Conservation (phyloP, 2,888 invertebrate species). For the Trichogramma dendrolimi region DNA sequence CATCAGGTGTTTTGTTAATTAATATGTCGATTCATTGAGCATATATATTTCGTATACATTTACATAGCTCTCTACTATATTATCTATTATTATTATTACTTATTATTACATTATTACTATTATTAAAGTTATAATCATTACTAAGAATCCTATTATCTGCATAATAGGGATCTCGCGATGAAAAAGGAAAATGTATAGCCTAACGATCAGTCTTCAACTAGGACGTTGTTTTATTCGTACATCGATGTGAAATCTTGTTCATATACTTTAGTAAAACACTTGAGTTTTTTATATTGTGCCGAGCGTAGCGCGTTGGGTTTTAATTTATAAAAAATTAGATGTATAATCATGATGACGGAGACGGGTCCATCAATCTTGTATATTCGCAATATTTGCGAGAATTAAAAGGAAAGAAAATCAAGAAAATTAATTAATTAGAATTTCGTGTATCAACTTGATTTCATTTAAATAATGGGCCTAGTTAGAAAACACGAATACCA, state of each 20-base stretch:
- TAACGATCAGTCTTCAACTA: constrained; percentile 12
- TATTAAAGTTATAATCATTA: too few relatives aligned
- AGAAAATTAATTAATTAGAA: constrained; percentile 23
- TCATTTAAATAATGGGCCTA: constrained; percentile 27
- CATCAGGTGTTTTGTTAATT: constrained; percentile 22
- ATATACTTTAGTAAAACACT: constrained; percentile 19
- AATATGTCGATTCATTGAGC: constrained; percentile 25
- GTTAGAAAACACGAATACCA: constrained; percentile 9
- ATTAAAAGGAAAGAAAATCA: constrained; percentile 13
- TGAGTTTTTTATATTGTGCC: constrained; percentile 25
- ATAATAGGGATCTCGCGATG: constrained; percentile 17
- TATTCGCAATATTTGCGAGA: constrained; percentile 28
- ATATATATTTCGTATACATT: constrained; percentile 17
- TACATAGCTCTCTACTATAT: constrained; percentile 28
- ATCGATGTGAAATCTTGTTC: constrained; percentile 20
- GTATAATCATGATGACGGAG: constrained; percentile 26
- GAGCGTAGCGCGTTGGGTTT: constrained; percentile 23
- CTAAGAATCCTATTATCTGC: background rate
- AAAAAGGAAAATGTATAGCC: constrained; percentile 23
- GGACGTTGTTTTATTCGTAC: constrained; percentile 17
- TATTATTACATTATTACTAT: too few relatives aligned
- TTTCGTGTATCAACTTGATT: constrained; percentile 19
- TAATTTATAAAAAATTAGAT: constrained; percentile 18
- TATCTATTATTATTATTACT: background rate
- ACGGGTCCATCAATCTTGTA: constrained; percentile 29